A percentile compares a stretch with the other conserved stretches of the same genome.
phyloP scores from a whole-genome alignment of 2,888 invertebrate species.

The Aphrophora alni region DNA sequence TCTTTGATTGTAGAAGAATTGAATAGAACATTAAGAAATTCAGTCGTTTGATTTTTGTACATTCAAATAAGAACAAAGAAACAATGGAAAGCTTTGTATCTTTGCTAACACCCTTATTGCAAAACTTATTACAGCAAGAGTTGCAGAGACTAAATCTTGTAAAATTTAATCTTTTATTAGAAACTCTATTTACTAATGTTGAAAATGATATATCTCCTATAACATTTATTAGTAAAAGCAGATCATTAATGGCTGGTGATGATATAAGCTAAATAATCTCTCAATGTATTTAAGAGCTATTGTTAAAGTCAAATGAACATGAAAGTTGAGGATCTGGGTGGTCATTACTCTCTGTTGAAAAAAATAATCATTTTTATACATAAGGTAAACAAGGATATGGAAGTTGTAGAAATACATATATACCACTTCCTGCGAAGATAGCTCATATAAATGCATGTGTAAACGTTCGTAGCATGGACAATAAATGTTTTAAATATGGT shows the following conservation, averaged over 20 bases:
- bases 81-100: no score
- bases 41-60: no score
- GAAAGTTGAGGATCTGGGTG: slow-evolving; percentile 24
- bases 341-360: neutral
- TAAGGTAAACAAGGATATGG: slow-evolving; percentile 20
- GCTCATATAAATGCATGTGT: neutral
- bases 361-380: neutral
- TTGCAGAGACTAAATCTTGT: neutral
- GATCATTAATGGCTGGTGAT: neutral
- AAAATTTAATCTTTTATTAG: slow-evolving; percentile 9
- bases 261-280: neutral
- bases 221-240: slow-evolving; percentile 14
- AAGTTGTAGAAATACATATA: neutral
- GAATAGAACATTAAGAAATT: no score
- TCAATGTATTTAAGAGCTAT: slow-evolving; percentile 20
- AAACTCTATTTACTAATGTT: slow-evolving; percentile 18
- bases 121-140: neutral
- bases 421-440: slow-evolving; percentile 7
- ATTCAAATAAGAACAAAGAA: no score
- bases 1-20: no score
- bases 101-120: no score
- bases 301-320: slow-evolving; percentile 13
- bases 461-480: slow-evolving; percentile 3
- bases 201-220: slow-evolving; percentile 17
- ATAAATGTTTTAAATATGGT: slow-evolving; percentile 18